Conservation (phyloP, 2,888 invertebrate species). For the Stenoptilia bipunctidactyla region DNA sequence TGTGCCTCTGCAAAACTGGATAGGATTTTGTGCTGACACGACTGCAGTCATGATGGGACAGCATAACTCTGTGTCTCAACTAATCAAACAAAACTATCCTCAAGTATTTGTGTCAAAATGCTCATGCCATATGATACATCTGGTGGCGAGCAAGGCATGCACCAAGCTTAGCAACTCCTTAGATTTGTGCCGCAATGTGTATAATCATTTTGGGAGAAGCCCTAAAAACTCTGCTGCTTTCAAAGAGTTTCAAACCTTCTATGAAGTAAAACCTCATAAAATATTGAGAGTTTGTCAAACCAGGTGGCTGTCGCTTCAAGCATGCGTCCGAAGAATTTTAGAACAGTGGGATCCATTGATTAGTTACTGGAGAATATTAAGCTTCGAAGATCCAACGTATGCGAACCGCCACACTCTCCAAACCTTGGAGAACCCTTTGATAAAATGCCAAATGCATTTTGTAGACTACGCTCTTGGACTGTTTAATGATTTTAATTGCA, state of each 20-base stretch:
- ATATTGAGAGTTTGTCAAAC: slow-evolving; percentile 13
- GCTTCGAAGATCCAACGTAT: slow-evolving; percentile 8
- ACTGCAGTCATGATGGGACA: slow-evolving; percentile 12
- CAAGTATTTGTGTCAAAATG: slow-evolving; percentile 10
- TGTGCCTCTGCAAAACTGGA: slow-evolving; percentile 12
- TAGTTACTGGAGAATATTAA: slow-evolving; percentile 9
- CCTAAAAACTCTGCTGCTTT: slow-evolving; percentile 10
- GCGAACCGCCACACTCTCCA: slow-evolving; percentile 7
- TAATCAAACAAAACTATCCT: slow-evolving; percentile 6
- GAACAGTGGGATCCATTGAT: slow-evolving; percentile 8
- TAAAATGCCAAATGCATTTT: slow-evolving; percentile 8
- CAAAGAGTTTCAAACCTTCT: too few species aligned
- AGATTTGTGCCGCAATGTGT: slow-evolving; percentile 12
- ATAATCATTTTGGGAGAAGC: slow-evolving; percentile 10
- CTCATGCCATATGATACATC: slow-evolving; percentile 12
- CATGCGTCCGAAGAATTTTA: slow-evolving; percentile 10
- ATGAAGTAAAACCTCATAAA: slow-evolving; percentile 10
- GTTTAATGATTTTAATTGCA: slow-evolving; percentile 7
- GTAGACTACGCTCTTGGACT: slow-evolving; percentile 7
- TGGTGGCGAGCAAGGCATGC: slow-evolving; percentile 11
- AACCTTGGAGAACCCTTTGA: slow-evolving; percentile 9
- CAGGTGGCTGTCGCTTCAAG: slow-evolving; percentile 11
- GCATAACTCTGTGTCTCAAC: slow-evolving; percentile 8
- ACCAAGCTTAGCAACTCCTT: slow-evolving; percentile 10
- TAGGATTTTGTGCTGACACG: slow-evolving; percentile 12